Evolutionary conservation across 1,140 invertebrate genomes (phyloP).

Genomic region (Nylanderia fulva): DNA sequence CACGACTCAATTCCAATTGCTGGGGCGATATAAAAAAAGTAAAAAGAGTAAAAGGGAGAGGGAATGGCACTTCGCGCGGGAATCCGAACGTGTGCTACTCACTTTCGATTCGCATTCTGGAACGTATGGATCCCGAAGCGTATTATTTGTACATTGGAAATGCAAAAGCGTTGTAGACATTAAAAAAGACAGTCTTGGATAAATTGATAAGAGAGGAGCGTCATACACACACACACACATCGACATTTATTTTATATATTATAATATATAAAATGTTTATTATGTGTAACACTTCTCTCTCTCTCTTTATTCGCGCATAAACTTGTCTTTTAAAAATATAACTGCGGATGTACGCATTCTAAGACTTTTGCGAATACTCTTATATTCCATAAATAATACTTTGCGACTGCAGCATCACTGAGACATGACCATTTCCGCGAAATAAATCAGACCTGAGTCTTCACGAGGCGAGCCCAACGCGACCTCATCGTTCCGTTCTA

Average conservation of each 20-base stretch:
- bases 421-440: conserved; percentile 37
- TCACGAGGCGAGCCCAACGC: conserved; percentile 18
- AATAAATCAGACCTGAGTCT: conserved; percentile 50
- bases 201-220: background rate
- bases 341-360: background rate
- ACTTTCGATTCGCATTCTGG: conserved; percentile 34
- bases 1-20: conserved; percentile 74
- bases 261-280: background rate
- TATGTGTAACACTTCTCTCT: background rate
- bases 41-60: background rate
- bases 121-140: background rate
- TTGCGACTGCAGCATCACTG: conserved; percentile 17
- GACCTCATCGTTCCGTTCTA: conserved; percentile 46
- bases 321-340: conserved; percentile 4
- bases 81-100: conserved; percentile 39
- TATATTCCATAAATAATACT: conserved; percentile 45
- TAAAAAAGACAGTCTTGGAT: background rate
- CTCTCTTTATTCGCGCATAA: too few relatives aligned
- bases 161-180: background rate
- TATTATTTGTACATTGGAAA: conserved; percentile 30
- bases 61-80: conserved; percentile 22
- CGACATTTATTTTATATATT: background rate
- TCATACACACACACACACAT: background rate
- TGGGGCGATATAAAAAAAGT: conserved; percentile 67
- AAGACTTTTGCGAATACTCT: conserved; percentile 9